Evolutionary conservation across 2,113 vertebrate genomes (phyloP).

Genomic region (Tachuris rubrigastra): DNA sequence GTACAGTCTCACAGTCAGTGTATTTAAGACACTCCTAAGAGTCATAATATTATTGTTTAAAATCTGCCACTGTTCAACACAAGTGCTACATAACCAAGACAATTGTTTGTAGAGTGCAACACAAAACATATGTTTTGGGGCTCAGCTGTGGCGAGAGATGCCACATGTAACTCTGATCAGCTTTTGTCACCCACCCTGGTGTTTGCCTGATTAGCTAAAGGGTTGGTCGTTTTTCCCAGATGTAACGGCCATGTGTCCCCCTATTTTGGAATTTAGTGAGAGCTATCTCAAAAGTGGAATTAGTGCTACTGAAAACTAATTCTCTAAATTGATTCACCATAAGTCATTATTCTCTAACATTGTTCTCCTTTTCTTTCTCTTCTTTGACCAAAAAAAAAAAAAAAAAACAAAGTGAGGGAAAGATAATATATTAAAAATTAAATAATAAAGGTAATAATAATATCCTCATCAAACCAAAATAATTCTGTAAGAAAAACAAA

Average conservation of each 20-base stretch:
- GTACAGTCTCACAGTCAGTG: background rate
- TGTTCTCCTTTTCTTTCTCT: background rate
- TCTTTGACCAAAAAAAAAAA: background rate
- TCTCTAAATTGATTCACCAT: background rate
- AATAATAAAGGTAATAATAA: background rate
- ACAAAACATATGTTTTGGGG: background rate
- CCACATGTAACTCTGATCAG: background rate
- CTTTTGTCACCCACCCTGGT: background rate
- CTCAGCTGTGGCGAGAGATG: background rate
- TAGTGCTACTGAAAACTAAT: background rate
- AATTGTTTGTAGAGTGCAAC: background rate
- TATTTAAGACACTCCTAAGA: background rate
- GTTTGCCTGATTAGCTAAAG: background rate
- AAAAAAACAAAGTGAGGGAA: background rate
- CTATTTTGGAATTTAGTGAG: background rate
- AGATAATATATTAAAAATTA: background rate
- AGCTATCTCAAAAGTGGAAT: background rate
- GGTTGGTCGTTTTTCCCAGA: background rate
- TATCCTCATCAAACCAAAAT: background rate
- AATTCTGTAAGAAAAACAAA: background rate
- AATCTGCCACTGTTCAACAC: background rate
- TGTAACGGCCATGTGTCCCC: background rate
- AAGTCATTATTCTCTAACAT: background rate
- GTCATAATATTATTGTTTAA: background rate
- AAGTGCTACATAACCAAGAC: background rate